Evolutionary conservation across 2,888 invertebrate genomes (phyloP), one percentile per base, ranked within the genome.

Genomic region (Meghimatium bilineatum): DNA sequence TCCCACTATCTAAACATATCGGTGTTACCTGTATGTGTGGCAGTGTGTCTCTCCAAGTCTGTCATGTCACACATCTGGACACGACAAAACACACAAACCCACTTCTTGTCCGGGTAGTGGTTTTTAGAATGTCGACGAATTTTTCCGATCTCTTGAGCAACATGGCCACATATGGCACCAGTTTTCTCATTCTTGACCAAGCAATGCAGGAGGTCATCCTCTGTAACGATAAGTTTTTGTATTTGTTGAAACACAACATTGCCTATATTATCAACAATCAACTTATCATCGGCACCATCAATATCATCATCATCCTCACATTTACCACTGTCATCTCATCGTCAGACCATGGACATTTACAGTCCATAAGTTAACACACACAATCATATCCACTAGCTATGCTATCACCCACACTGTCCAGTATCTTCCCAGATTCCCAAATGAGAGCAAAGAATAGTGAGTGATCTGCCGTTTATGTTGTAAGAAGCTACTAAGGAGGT

Each of bases 51-150:
- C 74, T 79, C 84, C 66, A 84, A 66, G 80, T 84, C 84, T 0
- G 84, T 84, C 79, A 75, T 52, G 44, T 84, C 84, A 3, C 74
- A 38, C 84, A 84, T 84, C 75, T 84, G 84, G 17, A 72, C 80
- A 12, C 80, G 69, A 23, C 84, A 84, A 52, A 84, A 84, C 10
- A 63, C 56, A 29, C 84, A 84, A 49, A 84, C 84, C 84, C 84
- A 84, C 67, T 84, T 84, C 75, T 80, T 84, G 49, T 84, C 74
- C 0, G 84, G 80, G 52, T 52, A 75, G 32, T 84, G 84, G 56
- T 84, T 84, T 56, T 80, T 79, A 49, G 75, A 60, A 52, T 84
- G 84, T 10, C 84, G 63, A 14, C 84, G 52, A 67, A 84, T 84
- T 52, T 84, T 84, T 20, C 84, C 84, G 17, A 84, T 56, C 20